Percentiles rank a stretch among this genome's conserved stretches.
phyloP scores from a whole-genome alignment of 2,113 vertebrate species.

The Etheostoma cragini region DNA sequence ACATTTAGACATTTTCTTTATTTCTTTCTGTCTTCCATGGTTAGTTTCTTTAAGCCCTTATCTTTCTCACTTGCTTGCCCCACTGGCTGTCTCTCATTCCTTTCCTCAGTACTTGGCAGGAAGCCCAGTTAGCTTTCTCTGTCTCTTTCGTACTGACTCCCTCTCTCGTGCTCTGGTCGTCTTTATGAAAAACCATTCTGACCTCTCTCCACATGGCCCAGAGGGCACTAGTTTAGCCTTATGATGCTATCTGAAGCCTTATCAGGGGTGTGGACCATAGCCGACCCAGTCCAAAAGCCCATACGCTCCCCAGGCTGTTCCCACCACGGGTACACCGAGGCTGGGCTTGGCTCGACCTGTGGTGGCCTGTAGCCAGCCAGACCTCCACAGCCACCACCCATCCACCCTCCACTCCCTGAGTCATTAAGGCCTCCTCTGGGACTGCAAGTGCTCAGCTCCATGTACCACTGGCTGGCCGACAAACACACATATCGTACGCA shows the following conservation, averaged over 20 bases:
- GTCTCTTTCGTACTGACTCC: slow-evolving; percentile 22
- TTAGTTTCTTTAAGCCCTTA: slow-evolving; percentile 49
- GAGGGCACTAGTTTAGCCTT: slow-evolving; percentile 56
- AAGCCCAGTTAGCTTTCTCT: slow-evolving; percentile 39
- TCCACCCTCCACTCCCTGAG: slow-evolving; percentile 76
- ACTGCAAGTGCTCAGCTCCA: slow-evolving; percentile 80
- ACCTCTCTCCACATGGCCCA: slow-evolving; percentile 54
- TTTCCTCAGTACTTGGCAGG: slow-evolving; percentile 51
- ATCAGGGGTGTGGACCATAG: slow-evolving; percentile 78
- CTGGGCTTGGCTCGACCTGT: slow-evolving; percentile 52
- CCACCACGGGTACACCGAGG: slow-evolving; percentile 57
- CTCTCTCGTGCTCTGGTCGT: slow-evolving; percentile 29
- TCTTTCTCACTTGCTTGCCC: slow-evolving; percentile 39
- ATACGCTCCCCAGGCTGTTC: slow-evolving; percentile 63
- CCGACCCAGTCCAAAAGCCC: slow-evolving; percentile 60
- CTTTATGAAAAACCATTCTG: slow-evolving; percentile 52
- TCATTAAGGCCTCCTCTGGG: slow-evolving; percentile 85
- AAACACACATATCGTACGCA: slow-evolving; percentile 43
- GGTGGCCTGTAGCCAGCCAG: slow-evolving; percentile 67
- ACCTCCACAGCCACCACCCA: slow-evolving; percentile 68
- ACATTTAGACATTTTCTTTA: not conserved
- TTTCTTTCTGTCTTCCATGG: slow-evolving; percentile 19
- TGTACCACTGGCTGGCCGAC: slow-evolving; percentile 47
- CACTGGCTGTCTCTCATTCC: slow-evolving; percentile 61
- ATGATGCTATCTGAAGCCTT: slow-evolving; percentile 81